These are phyloP conservation scores for Mormyrus proboscirostris DNA, from an alignment of 2,797 vertebrate species.

Conservation along the genomic window DNA sequence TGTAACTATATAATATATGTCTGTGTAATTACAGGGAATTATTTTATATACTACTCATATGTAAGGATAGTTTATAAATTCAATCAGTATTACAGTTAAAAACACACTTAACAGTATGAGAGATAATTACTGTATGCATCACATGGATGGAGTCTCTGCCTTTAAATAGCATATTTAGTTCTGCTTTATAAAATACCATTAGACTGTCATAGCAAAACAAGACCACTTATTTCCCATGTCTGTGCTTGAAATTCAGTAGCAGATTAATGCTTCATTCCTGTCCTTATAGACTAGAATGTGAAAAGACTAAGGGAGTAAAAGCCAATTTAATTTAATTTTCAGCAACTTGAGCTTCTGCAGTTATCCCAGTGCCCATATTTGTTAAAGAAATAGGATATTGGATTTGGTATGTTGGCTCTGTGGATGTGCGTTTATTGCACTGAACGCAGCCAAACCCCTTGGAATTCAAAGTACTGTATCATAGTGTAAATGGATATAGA, in stretches of 20 bases:
- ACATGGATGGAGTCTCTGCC: slow-evolving; percentile 30
- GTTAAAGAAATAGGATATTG: slow-evolving; percentile 8
- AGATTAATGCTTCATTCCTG: slow-evolving; percentile 35
- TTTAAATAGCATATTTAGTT: slow-evolving; percentile 28
- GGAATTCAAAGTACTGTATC: slow-evolving; percentile 43
- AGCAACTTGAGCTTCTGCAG: background rate
- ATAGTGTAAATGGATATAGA: slow-evolving; percentile 33
- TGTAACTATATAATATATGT: slow-evolving; percentile 44
- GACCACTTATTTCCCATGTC: slow-evolving; percentile 42
- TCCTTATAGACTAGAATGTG: slow-evolving; percentile 28
- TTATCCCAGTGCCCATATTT: slow-evolving; percentile 6
- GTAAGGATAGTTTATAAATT: slow-evolving; percentile 41
- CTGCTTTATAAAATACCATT: slow-evolving; percentile 63
- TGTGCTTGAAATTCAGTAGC: slow-evolving; percentile 41
- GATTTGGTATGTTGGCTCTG: slow-evolving; percentile 9
- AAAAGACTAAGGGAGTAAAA: background rate
- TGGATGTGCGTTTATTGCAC: background rate
- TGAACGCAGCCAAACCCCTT: slow-evolving; percentile 35
- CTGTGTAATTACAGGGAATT: slow-evolving; percentile 47
- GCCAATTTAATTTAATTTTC: background rate
- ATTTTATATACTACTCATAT: slow-evolving; percentile 43
- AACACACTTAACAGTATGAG: slow-evolving; percentile 38
- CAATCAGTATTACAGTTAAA: slow-evolving; percentile 34
- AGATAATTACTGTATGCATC: slow-evolving; percentile 38
- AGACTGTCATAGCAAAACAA: slow-evolving; percentile 54